These are phyloP conservation scores for Trachops cirrhosus DNA, from an alignment of 2,797 vertebrate genomes.

Conservation along the genomic window DNA sequence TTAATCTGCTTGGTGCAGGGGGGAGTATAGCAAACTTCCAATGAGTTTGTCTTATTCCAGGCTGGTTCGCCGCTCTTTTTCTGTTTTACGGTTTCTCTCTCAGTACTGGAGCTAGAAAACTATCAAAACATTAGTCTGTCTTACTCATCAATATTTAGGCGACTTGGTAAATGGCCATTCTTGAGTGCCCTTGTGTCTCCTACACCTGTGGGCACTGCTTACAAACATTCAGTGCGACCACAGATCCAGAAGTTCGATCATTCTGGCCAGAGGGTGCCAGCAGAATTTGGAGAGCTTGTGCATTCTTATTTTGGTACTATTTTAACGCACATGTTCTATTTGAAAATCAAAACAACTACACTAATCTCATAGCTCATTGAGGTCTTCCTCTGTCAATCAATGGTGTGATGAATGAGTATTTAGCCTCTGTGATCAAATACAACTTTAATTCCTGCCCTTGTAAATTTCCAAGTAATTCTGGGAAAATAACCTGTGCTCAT, in stretches of 20 bases:
- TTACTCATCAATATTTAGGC: not conserved
- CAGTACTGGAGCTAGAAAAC: not conserved
- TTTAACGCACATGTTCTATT: not conserved
- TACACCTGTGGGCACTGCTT: not conserved
- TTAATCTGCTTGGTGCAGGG: not conserved
- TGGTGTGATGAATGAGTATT: not conserved
- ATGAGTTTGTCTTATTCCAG: constrained; percentile 37
- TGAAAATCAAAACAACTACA: not conserved
- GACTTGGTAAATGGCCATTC: not conserved
- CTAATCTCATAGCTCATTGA: not conserved
- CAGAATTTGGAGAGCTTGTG: not conserved
- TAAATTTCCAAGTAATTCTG: not conserved
- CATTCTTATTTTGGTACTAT: not conserved
- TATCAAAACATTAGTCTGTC: not conserved
- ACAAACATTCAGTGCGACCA: not conserved
- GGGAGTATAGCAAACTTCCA: not conserved
- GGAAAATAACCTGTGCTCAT: not conserved
- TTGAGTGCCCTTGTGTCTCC: not conserved
- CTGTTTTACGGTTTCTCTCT: not conserved
- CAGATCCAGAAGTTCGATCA: not conserved
- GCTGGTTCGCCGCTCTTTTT: not conserved
- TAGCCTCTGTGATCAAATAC: not conserved
- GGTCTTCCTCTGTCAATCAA: not conserved
- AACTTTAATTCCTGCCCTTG: not conserved
- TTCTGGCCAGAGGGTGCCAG: not conserved